phyloP scores from a whole-genome alignment of 2,797 vertebrate species.

The Sebastes goodei region DNA sequence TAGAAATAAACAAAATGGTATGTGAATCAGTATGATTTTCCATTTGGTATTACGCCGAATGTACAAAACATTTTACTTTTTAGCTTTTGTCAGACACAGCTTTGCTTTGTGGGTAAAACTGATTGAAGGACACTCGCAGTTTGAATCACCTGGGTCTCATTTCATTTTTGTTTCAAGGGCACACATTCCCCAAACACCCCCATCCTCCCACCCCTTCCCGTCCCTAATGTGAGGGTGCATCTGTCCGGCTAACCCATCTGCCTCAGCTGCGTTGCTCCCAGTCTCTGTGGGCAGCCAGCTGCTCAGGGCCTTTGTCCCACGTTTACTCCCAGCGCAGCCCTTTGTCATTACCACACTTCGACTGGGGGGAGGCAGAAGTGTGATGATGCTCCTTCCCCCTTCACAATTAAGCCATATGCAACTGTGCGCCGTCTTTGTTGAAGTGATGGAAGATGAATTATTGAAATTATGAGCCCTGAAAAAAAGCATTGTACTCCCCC shows the following conservation, averaged over 20 bases:
- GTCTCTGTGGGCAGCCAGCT: constrained; percentile 75
- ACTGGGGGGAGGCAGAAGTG: constrained; percentile 41
- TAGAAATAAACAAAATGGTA: background rate
- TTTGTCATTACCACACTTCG: constrained; percentile 67
- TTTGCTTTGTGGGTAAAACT: background rate
- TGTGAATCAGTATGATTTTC: background rate
- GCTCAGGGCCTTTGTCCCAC: constrained; percentile 76
- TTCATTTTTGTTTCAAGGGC: constrained; percentile 31
- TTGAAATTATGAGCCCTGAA: background rate
- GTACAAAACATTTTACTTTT: background rate
- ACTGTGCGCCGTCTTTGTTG: constrained; percentile 33
- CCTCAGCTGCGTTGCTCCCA: constrained; percentile 57
- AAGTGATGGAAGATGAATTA: background rate
- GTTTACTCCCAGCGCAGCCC: constrained; percentile 57
- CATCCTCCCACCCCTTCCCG: background rate
- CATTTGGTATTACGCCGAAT: background rate
- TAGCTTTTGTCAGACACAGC: background rate
- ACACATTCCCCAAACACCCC: background rate
- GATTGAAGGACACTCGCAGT: background rate
- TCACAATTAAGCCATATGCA: constrained; percentile 46
- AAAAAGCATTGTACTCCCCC: background rate
- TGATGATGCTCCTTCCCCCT: constrained; percentile 43
- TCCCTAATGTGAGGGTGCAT: constrained; percentile 59
- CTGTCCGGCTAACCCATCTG: constrained; percentile 74
- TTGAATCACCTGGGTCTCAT: constrained; percentile 19